Base-by-base conservation (phyloP, 2,888 invertebrate genomes). In the Philhelius pedissequus region DNA sequence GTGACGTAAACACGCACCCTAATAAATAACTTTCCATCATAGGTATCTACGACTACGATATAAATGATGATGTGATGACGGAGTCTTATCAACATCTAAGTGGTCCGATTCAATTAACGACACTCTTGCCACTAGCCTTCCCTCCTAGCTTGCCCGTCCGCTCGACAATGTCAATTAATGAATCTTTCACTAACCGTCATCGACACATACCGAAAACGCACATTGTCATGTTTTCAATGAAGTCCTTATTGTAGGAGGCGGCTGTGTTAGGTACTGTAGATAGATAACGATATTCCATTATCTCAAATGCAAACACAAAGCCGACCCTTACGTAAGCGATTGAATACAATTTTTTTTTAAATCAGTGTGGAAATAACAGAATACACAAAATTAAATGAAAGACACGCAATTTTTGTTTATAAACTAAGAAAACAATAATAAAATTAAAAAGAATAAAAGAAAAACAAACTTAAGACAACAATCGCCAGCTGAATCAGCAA, bases 321-420 rank as follows among this genome's bases (percentile, higher is more conserved):
- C 32, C 20, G 25, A 60, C 40, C 43, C n/a, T 8, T 15, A 54
- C 25, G 4, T 9, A 40, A 64, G 48, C 64, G 48, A 48, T 64
- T 64, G 32, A 4, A 45, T n/a, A 8, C 45, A 45, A 60, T 5
- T 58, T 58, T 58, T 52, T 52, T 27, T 52, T 60, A 79, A 79
- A 66, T 79, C 78, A 66, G 35, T 68, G 52, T 60, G 58, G 52
- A 79, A 70, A 66, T 66, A 66, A 45, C 22, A 25, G 6, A 48
- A 32, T 13, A 54, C 18, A 52, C 15, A 27, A 38, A 80, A 80
- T 69, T 68, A 62, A 80, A 58, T 27, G 58, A 76, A 66, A 54
- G 52, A 75, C 75, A 80, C 75, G 80, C 80, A 75, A 43, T 75
- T 32, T 66, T 58, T 64, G 52, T 70, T 70, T 78, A 78, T 62